Evolutionary conservation across 2,888 invertebrate genomes (phyloP).

Genomic region (Zeuzera pyrina): DNA sequence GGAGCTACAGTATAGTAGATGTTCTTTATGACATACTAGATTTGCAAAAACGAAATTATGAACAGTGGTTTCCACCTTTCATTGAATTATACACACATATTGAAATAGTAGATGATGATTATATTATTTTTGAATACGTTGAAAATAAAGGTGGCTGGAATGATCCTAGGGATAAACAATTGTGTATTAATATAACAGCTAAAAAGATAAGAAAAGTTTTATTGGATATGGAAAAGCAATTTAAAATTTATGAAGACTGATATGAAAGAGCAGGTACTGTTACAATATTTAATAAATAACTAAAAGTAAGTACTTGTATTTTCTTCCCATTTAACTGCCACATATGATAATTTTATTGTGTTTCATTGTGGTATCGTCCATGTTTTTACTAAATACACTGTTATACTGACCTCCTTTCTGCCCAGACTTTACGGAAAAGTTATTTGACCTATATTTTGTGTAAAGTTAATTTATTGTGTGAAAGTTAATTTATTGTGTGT

Average conservation of each 20-base stretch:
- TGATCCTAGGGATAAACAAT: slow-evolving; percentile 32
- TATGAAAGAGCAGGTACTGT: too few relatives aligned
- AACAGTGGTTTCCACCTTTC: slow-evolving; percentile 26
- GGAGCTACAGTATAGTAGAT: slow-evolving; percentile 20
- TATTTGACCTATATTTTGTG: too few relatives aligned
- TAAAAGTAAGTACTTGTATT: too few relatives aligned
- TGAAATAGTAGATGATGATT: slow-evolving; percentile 29
- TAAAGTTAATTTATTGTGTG: too few relatives aligned
- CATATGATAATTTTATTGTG: too few relatives aligned
- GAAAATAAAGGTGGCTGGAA: slow-evolving; percentile 37
- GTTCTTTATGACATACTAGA: slow-evolving; percentile 20
- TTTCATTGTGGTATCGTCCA: too few relatives aligned
- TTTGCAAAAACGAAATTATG: slow-evolving; percentile 17
- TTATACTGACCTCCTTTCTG: too few relatives aligned
- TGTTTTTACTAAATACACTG: too few relatives aligned
- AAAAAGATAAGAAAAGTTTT: slow-evolving; percentile 32
- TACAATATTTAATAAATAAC: too few relatives aligned
- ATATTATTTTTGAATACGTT: slow-evolving; percentile 26
- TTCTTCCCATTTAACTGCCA: too few relatives aligned
- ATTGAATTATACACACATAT: slow-evolving; percentile 31
- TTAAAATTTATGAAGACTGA: slow-evolving; percentile 17
- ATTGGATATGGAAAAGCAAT: slow-evolving; percentile 28
- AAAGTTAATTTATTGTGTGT: too few relatives aligned
- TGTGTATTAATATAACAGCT: slow-evolving; percentile 34
- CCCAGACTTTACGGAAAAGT: too few relatives aligned